Conservation (phyloP, 2,113 vertebrate genomes). For the Gila orcuttii region DNA sequence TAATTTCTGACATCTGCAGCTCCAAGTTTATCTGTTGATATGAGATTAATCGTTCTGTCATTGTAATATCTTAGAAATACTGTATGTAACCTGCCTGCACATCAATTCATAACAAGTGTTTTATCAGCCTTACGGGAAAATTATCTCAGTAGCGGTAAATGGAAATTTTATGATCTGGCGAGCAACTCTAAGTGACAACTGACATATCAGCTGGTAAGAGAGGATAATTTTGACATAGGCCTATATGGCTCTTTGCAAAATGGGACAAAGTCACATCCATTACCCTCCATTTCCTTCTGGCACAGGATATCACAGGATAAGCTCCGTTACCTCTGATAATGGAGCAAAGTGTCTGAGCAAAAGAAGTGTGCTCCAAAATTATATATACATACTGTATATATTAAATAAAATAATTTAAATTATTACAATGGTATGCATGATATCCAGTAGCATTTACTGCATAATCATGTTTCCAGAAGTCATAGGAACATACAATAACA, state of each 20-base stretch:
- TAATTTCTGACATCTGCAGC: background rate
- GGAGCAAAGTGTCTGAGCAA: constrained; percentile 8
- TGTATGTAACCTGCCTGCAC: background rate
- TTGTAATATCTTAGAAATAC: background rate
- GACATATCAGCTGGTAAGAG: constrained; percentile 29
- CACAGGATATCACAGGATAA: constrained; percentile 51
- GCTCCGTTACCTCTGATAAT: constrained; percentile 55
- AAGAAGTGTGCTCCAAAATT: background rate
- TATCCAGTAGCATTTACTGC: no score
- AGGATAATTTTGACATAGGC: constrained; percentile 33
- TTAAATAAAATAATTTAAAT: no score
- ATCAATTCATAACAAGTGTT: background rate
- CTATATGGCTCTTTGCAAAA: constrained; percentile 19
- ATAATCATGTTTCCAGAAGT: no score
- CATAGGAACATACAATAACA: no score
- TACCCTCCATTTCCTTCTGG: constrained; percentile 37
- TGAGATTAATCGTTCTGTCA: background rate
- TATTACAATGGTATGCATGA: no score
- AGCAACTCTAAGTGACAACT: background rate
- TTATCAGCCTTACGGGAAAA: background rate
- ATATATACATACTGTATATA: no score
- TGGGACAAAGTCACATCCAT: constrained; percentile 38
- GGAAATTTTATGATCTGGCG: constrained; percentile 8
- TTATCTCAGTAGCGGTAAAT: background rate
- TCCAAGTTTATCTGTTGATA: background rate